Evolutionary conservation across 2,113 vertebrate species (phyloP).

Genomic region (Centrocercus urophasianus): DNA sequence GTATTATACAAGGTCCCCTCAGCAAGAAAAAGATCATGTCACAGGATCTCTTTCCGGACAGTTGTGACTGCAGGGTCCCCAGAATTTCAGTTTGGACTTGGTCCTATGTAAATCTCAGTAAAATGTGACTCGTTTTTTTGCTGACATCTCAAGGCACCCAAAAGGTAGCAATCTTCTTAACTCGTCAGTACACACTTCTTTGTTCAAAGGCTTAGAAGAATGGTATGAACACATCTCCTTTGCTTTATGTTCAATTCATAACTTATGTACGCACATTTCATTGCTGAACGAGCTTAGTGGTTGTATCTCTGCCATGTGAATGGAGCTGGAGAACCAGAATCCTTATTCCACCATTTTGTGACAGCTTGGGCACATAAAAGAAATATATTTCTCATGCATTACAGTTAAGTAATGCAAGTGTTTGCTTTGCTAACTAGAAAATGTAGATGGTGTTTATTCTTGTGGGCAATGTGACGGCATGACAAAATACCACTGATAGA

Average conservation of each 20-base stretch:
- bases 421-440: neutral
- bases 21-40: neutral
- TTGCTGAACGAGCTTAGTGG: neutral
- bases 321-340: neutral
- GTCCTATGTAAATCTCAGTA: conserved; percentile 4
- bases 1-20: neutral
- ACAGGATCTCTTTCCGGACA: neutral
- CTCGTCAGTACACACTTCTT: conserved; percentile 1
- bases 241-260: neutral
- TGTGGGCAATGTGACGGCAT: neutral
- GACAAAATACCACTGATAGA: neutral
- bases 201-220: conserved; percentile 10
- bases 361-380: neutral
- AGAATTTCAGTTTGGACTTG: conserved; percentile 1
- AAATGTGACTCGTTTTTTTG: neutral
- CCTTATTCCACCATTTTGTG: neutral
- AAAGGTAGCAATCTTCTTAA: conserved; percentile 1
- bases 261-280: neutral
- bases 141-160: conserved; percentile 35
- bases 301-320: neutral
- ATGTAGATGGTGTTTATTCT: neutral
- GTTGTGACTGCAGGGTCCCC: neutral
- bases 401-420: neutral
- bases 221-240: neutral
- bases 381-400: neutral